A percentile compares a stretch with the other conserved stretches of the same genome.
phyloP scores from a whole-genome alignment of 2,113 vertebrate species.

The Corvus cornix region DNA sequence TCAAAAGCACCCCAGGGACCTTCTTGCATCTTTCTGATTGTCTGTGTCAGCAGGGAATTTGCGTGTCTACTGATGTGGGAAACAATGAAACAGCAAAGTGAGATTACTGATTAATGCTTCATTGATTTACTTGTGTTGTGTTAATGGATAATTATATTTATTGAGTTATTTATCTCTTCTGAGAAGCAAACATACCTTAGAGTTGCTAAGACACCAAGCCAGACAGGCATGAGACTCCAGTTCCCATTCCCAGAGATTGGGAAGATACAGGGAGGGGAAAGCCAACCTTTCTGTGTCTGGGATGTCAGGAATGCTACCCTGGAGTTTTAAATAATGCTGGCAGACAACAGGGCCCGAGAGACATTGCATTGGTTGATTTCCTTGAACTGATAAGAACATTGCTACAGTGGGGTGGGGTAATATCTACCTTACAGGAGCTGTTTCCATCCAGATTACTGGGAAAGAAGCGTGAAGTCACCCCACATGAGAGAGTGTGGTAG shows the following conservation, averaged over 20 bases:
- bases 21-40: not conserved
- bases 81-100: not conserved
- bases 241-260: not conserved
- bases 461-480: slow-evolving; percentile 83
- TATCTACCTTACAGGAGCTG: slow-evolving; percentile 88
- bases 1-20: not conserved
- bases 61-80: not conserved
- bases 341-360: not conserved
- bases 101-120: not conserved
- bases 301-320: not conserved
- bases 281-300: not conserved
- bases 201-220: not conserved
- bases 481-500: slow-evolving; percentile 91
- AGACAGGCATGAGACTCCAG: not conserved
- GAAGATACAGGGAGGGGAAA: not conserved
- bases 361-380: slow-evolving; percentile 33
- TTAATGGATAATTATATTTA: not conserved
- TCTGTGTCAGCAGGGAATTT: not conserved
- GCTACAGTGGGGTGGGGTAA: not conserved
- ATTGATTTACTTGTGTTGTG: not conserved
- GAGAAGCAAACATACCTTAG: not conserved
- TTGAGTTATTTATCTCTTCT: not conserved
- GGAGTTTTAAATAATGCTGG: not conserved
- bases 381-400: slow-evolving; percentile 54
- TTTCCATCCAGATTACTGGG: slow-evolving; percentile 88